These are phyloP conservation scores for Peromyscus californicus DNA, from an alignment of 2,113 vertebrate genomes.

Conservation along the genomic window DNA sequence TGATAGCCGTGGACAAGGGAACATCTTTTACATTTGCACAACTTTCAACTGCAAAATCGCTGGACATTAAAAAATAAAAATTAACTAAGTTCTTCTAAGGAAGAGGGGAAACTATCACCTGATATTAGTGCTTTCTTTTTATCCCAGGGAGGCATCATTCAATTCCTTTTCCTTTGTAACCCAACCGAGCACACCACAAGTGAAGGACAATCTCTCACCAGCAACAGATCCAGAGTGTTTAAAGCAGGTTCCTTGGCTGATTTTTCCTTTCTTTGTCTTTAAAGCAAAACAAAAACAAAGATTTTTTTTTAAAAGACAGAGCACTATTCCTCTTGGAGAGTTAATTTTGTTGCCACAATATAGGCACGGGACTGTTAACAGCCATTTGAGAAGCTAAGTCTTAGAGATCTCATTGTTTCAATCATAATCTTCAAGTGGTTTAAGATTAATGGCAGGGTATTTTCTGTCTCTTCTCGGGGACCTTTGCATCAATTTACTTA, in stretches of 20 bases:
- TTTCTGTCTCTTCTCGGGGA: slow-evolving; percentile 88
- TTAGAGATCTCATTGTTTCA: slow-evolving; percentile 92
- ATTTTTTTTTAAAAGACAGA: not conserved
- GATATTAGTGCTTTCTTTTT: slow-evolving; percentile 62
- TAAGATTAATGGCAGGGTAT: slow-evolving; percentile 93
- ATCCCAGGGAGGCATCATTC: not conserved
- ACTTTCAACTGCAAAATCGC: slow-evolving; percentile 15
- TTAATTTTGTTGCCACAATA: slow-evolving; percentile 91
- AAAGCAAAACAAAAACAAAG: slow-evolving; percentile 76
- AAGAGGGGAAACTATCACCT: not conserved
- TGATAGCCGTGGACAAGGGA: slow-evolving; percentile 10
- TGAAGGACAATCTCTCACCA: slow-evolving; percentile 81
- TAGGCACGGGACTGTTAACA: slow-evolving; percentile 88
- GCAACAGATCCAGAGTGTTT: slow-evolving; percentile 80
- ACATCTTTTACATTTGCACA: not conserved
- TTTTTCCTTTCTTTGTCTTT: slow-evolving; percentile 76
- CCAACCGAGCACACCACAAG: slow-evolving; percentile 61
- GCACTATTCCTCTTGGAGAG: slow-evolving; percentile 69
- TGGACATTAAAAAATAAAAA: not conserved
- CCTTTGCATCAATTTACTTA: slow-evolving; percentile 87
- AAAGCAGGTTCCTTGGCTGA: slow-evolving; percentile 80
- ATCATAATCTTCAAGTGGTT: slow-evolving; percentile 95
- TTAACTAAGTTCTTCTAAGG: not conserved
- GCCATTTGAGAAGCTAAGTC: slow-evolving; percentile 92
- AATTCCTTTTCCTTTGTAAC: slow-evolving; percentile 49